Evolutionary conservation across 1,140 invertebrate genomes (phyloP), one percentile per base, ranked within the genome.

Genomic region (Drosophila dunni): DNA sequence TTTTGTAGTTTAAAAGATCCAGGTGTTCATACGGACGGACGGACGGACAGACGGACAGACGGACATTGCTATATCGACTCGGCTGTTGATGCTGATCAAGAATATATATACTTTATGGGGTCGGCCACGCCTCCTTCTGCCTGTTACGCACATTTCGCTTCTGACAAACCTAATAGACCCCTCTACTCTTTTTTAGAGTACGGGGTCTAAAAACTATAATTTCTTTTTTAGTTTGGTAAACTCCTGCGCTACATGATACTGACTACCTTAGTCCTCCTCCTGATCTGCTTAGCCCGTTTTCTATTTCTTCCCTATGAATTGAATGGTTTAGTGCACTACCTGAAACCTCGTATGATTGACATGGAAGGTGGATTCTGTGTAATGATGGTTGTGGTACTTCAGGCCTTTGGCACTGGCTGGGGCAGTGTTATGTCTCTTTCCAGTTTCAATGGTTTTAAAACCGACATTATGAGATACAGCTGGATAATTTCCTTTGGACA

Each of bases 371-470:
- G 81, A 4, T 1, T 51, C 1, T 2, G 29, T 3, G 33, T 45
- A 0, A 75, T 79, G 13, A 53, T 63, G 3, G 7, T 91, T 0
- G 67, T 84, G 46, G 78, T 80, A 0, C 56, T 91, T 0, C 78
- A 85, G 4, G 73, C 97, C 0, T 95, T 98, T 1, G 98, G 97
- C 0, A 96, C 97, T 9, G 97, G 97, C 3, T 98, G 98, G 94
- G 98, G 98, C 57, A 97, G 97, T 20, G 95, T 98, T 79, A 94
- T 98, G 6, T 96, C 97, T 40, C 97, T 98, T 93, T 96, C 97
- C 10, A 98, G 97, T 91, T 98, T 97, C 82, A 98, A 98, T 91
- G 94, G 94, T 63, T 98, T 98, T 83, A 94, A 96, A 78, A 98
- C 98, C 78, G 96, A 98, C 48, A 82, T 92, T 7, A 92, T 88